These are phyloP conservation scores for Sceliomorpha sp. DNA, from an alignment of 2,888 invertebrate species.

Conservation along the genomic window DNA sequence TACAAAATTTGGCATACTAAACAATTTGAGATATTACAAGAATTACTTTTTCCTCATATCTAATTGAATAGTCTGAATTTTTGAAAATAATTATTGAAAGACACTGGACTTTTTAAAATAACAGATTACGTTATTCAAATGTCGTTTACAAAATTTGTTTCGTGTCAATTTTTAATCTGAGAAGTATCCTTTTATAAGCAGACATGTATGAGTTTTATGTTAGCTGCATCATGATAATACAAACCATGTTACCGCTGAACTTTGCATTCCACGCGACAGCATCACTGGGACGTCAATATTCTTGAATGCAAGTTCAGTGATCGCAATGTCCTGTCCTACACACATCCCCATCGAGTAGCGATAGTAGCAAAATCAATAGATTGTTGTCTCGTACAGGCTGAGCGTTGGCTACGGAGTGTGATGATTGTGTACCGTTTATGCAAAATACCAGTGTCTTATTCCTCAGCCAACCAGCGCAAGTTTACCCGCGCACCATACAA, in stretches of 20 bases:
- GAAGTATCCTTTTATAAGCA: conserved; percentile 16
- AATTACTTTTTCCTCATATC: too few relatives aligned
- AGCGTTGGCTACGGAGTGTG: conserved; percentile 75
- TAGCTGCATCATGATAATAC: conserved; percentile 78
- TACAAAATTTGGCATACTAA: too few relatives aligned
- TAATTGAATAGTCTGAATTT: too few relatives aligned
- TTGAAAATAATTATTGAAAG: too few relatives aligned
- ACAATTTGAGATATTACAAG: conserved; percentile 6
- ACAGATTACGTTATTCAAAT: too few relatives aligned
- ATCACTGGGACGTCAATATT: conserved; percentile 63
- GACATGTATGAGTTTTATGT: conserved; percentile 65
- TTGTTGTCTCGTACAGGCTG: conserved; percentile 79
- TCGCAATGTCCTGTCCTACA: conserved; percentile 72
- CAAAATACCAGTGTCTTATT: conserved; percentile 67
- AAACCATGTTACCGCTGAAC: conserved; percentile 78
- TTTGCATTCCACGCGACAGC: conserved; percentile 74
- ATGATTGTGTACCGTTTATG: conserved; percentile 61
- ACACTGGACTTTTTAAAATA: too few relatives aligned
- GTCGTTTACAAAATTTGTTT: too few relatives aligned
- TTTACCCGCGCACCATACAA: conserved; percentile 74
- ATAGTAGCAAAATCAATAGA: conserved; percentile 80
- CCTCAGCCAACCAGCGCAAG: conserved; percentile 75
- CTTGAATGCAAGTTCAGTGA: conserved; percentile 77
- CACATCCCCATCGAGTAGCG: conserved; percentile 76
- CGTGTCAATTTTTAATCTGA: too few relatives aligned